Base-by-base conservation (phyloP, 2,888 invertebrate species). In the Drosophila peninsularis region DNA sequence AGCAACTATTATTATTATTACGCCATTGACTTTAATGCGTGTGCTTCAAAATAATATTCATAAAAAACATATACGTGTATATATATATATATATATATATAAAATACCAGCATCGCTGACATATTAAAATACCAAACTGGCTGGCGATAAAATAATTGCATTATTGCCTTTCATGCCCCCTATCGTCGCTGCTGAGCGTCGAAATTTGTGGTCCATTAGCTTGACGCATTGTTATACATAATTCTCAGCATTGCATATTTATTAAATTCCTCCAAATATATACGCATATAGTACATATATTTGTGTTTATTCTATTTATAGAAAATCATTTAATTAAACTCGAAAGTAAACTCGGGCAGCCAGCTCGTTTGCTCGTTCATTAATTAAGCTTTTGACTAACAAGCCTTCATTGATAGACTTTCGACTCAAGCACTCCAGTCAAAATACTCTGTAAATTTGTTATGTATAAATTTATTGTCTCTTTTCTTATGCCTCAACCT, bases 91-190 rank as follows among this genome's bases (percentile, higher is more conserved):
- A 27, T 27, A 24, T 7, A 1, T 10, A 36, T 52, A 52, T 27
- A 39, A 58, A 42, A 62, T 39, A 41, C 21, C 34, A 50, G 32
- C 50, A 53, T 49, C 37, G 50, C 13, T 5, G 21, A 50, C 41
- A 55, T 67, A 62, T 62, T 54, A 62, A 75, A 68, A 76, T 60
- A 56, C 60, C 64, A 62, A 62, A 62, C 52, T 49, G 57, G 45
- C 57, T 47, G 67, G 67, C 74, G 71, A 75, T 75, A 78, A 82
- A 80, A 80, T 80, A 82, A 80, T 74, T 76, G 73, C 77, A 79
- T 77, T 84, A 80, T 79, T 73, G 69, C 69, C 44, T 67, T 62
- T 69, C 67, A 64, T 56, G 56, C 39, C 58, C 58, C 62, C 34
- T 67, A 67, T 63, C 58, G 36, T 52, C 62, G 41, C 34, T 69